phyloP scores from a whole-genome alignment of 2,888 invertebrate species.

The Pandemis heparana region DNA sequence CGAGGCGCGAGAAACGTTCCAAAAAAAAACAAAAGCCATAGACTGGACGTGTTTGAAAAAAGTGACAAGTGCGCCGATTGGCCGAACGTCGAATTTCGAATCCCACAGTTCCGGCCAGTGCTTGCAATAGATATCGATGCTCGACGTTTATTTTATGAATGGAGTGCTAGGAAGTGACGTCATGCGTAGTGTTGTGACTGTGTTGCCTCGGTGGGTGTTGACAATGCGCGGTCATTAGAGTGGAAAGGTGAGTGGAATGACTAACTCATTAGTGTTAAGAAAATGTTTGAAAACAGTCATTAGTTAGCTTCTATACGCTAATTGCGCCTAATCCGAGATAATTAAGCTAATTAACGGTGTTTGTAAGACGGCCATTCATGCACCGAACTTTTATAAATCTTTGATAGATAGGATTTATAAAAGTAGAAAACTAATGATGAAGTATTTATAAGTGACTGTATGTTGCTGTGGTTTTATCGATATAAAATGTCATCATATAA shows the following conservation, averaged over 20 bases:
- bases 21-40: conserved; percentile 55
- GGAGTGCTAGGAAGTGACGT: conserved; percentile 83
- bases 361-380: conserved; percentile 33
- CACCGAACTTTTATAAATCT: conserved; percentile 30
- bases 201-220: conserved; percentile 71
- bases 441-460: background rate
- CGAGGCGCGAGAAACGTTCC: conserved; percentile 54
- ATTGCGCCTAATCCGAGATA: conserved; percentile 36
- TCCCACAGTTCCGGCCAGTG: conserved; percentile 58
- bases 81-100: conserved; percentile 49
- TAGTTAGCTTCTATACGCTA: conserved; percentile 44
- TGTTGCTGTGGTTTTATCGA: background rate
- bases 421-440: conserved; percentile 4
- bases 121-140: conserved; percentile 58
- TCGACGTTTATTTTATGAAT: conserved; percentile 71
- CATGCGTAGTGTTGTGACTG: conserved; percentile 81
- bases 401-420: conserved; percentile 12
- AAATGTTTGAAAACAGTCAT: conserved; percentile 59
- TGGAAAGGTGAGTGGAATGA: conserved; percentile 77
- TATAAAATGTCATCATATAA: background rate
- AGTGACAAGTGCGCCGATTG: conserved; percentile 49
- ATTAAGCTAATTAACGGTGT: conserved; percentile 40
- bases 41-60: conserved; percentile 48
- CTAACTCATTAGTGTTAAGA: conserved; percentile 61
- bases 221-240: conserved; percentile 82